These are phyloP conservation scores for Unio delphinus DNA, from an alignment of 2,888 invertebrate species.

Conservation along the genomic window DNA sequence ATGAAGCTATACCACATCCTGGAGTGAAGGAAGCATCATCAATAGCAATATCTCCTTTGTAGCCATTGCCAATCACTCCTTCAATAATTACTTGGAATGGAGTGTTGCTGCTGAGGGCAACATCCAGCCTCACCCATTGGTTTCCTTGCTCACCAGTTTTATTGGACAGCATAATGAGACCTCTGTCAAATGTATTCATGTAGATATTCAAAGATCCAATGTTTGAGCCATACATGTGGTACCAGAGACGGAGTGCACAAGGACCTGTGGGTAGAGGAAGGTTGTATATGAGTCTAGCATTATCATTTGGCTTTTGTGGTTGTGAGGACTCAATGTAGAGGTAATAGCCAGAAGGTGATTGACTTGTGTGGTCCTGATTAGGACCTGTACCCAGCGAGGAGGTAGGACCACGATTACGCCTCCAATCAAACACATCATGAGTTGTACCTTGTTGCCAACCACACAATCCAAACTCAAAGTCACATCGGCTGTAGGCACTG, in stretches of 20 bases:
- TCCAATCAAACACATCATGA: slow-evolving; percentile 58
- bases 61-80: slow-evolving; percentile 57
- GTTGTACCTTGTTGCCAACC: slow-evolving; percentile 51
- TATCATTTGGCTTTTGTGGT: slow-evolving; percentile 38
- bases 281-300: slow-evolving; percentile 40
- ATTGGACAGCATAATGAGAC: slow-evolving; percentile 25
- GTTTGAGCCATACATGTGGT: slow-evolving; percentile 62
- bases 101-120: slow-evolving; percentile 25
- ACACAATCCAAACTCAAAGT: slow-evolving; percentile 64
- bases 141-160: slow-evolving; percentile 40
- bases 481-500: slow-evolving; percentile 48
- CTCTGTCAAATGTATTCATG: slow-evolving; percentile 30
- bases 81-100: slow-evolving; percentile 58
- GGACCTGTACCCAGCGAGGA: slow-evolving; percentile 51
- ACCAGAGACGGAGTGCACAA: slow-evolving; percentile 64
- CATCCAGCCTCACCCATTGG: slow-evolving; percentile 40
- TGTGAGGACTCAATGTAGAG: slow-evolving; percentile 54
- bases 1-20: slow-evolving; percentile 49
- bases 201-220: slow-evolving; percentile 50
- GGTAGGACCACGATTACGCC: slow-evolving; percentile 43
- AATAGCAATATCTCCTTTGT: slow-evolving; percentile 60
- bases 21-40: slow-evolving; percentile 66
- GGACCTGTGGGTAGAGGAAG: slow-evolving; percentile 37
- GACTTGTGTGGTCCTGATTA: slow-evolving; percentile 55
- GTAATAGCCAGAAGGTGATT: slow-evolving; percentile 48